Percentiles rank a stretch among this genome's conserved stretches.
Evolutionary conservation across 2,888 invertebrate genomes (phyloP).

Genomic region (Bhutanitis thaidina): DNA sequence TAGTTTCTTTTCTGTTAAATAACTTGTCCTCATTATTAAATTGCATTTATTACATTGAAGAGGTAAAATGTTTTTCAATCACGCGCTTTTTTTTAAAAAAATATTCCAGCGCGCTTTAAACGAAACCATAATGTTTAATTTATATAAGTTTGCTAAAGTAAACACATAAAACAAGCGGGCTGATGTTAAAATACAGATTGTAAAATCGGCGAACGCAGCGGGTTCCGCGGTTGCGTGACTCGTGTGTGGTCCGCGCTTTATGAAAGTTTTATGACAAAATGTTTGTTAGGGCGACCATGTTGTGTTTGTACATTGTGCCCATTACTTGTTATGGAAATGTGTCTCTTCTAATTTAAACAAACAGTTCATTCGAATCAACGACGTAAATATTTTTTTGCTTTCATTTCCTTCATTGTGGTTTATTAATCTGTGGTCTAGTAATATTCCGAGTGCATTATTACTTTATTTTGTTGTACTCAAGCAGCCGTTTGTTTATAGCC

Average conservation of each 20-base stretch:
- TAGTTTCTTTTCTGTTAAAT: too few relatives aligned
- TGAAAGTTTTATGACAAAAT: conserved; percentile 13
- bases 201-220: conserved; percentile 15
- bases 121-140: conserved; percentile 1
- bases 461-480: too few relatives aligned
- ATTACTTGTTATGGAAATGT: background rate
- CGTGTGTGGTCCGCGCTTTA: conserved; percentile 16
- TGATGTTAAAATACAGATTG: conserved; percentile 14
- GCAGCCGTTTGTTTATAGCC: too few relatives aligned
- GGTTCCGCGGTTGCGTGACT: conserved; percentile 12
- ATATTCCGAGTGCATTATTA: too few relatives aligned
- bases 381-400: too few relatives aligned
- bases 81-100: background rate
- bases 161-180: conserved; percentile 11
- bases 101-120: background rate
- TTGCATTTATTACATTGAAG: too few relatives aligned
- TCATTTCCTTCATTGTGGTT: too few relatives aligned
- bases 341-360: background rate
- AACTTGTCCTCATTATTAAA: too few relatives aligned
- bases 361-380: background rate
- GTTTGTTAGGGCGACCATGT: background rate
- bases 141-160: conserved; percentile 14
- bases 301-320: background rate
- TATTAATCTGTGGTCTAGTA: too few relatives aligned
- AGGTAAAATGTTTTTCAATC: background rate